Conservation (phyloP, 2,888 invertebrate species). For the Cryptosula pallasiana region DNA sequence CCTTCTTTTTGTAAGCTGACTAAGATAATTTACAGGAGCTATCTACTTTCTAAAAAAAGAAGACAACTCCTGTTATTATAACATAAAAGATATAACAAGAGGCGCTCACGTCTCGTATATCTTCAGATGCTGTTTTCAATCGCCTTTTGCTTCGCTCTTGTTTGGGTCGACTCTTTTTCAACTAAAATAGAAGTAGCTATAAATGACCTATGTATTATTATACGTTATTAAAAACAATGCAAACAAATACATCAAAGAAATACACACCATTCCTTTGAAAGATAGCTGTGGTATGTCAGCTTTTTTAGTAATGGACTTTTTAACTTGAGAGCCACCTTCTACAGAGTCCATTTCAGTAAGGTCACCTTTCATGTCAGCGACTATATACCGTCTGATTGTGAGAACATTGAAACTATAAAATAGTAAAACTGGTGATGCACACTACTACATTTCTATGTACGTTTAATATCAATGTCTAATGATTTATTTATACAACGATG, state of each 20-base stretch:
- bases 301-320: neutral
- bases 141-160: constrained; percentile 33
- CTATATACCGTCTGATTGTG: constrained; percentile 46
- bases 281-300: constrained; percentile 31
- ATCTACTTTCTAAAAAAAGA: neutral
- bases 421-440: neutral
- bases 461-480: too few relatives aligned
- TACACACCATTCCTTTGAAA: constrained; percentile 37
- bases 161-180: constrained; percentile 41
- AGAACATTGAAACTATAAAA: constrained; percentile 44
- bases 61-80: neutral
- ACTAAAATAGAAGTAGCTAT: too few relatives aligned
- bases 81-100: too few relatives aligned
- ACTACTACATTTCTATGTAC: too few relatives aligned
- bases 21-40: too few relatives aligned
- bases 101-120: constrained; percentile 37
- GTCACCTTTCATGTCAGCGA: constrained; percentile 37
- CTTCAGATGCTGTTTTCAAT: constrained; percentile 35
- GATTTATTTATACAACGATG: too few relatives aligned
- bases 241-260: too few relatives aligned
- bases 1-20: too few relatives aligned
- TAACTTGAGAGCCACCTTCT: neutral
- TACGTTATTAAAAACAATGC: too few relatives aligned
- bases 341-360: constrained; percentile 13
- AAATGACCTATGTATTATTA: too few relatives aligned